Percentiles rank a stretch among this genome's conserved stretches.
Evolutionary conservation across 2,888 invertebrate genomes (phyloP).

Genomic region (Drosophila cognata): DNA sequence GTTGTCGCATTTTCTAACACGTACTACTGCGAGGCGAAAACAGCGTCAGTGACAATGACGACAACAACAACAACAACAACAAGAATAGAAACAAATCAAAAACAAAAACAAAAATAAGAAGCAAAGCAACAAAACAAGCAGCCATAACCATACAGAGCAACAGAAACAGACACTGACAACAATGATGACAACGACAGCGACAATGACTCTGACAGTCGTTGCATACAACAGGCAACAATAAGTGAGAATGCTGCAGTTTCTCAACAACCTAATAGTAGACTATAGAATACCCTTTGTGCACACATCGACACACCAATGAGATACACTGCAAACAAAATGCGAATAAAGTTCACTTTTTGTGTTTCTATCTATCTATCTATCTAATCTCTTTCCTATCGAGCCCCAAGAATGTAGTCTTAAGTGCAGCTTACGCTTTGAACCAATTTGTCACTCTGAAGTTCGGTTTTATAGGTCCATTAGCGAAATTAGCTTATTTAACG

Average conservation of each 20-base stretch:
- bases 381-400: neutral
- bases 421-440: neutral
- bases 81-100: neutral
- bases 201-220: conserved; percentile 29
- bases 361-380: neutral
- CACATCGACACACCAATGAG: neutral
- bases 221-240: conserved; percentile 12
- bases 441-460: neutral
- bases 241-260: conserved; percentile 14
- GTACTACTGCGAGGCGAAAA: conserved; percentile 22
- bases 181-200: conserved; percentile 33
- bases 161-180: conserved; percentile 32
- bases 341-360: neutral
- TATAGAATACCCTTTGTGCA: neutral
- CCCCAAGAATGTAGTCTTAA: neutral
- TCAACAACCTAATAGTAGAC: neutral
- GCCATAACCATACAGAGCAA: conserved; percentile 16
- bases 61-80: neutral
- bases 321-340: neutral
- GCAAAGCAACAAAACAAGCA: neutral
- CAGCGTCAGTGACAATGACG: conserved; percentile 4
- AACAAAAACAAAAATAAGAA: neutral
- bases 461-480: neutral
- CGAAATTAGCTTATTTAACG: neutral
- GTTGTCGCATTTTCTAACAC: conserved; percentile 44